These are phyloP conservation scores for Arizona elegans DNA, from an alignment of 2,113 vertebrate genomes.

Conservation along the genomic window DNA sequence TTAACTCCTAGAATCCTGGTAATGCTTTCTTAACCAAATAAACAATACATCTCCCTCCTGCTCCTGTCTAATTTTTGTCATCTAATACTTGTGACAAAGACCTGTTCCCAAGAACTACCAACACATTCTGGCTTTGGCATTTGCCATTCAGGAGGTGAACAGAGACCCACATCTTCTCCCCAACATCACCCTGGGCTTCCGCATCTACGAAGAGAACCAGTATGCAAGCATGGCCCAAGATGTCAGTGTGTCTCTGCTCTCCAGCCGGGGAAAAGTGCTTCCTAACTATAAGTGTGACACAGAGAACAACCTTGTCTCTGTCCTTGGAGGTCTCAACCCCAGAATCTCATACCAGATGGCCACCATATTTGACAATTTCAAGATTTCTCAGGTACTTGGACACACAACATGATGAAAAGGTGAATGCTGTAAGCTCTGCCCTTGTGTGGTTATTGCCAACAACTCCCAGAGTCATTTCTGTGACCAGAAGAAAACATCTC, in stretches of 20 bases:
- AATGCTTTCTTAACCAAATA: background rate
- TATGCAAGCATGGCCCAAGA: background rate
- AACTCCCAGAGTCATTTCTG: background rate
- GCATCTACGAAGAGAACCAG: background rate
- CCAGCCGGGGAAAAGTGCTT: background rate
- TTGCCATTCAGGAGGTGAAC: background rate
- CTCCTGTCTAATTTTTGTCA: background rate
- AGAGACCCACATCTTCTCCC: background rate
- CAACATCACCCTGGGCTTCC: background rate
- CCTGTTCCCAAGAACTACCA: background rate
- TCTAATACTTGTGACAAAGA: background rate
- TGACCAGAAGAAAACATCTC: background rate
- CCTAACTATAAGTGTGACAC: background rate
- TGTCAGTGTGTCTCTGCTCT: background rate
- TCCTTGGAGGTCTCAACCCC: background rate
- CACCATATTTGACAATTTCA: background rate
- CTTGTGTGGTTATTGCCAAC: background rate
- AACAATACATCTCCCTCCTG: background rate
- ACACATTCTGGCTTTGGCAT: background rate
- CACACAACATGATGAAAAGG: background rate
- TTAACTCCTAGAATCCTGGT: background rate
- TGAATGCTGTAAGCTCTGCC: background rate
- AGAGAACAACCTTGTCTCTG: background rate
- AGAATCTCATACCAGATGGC: background rate
- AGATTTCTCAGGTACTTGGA: background rate